A percentile compares a stretch with the other conserved stretches of the same genome.
Conservation (phyloP, 2,113 vertebrate species). For the Mionectes macconnelli region DNA sequence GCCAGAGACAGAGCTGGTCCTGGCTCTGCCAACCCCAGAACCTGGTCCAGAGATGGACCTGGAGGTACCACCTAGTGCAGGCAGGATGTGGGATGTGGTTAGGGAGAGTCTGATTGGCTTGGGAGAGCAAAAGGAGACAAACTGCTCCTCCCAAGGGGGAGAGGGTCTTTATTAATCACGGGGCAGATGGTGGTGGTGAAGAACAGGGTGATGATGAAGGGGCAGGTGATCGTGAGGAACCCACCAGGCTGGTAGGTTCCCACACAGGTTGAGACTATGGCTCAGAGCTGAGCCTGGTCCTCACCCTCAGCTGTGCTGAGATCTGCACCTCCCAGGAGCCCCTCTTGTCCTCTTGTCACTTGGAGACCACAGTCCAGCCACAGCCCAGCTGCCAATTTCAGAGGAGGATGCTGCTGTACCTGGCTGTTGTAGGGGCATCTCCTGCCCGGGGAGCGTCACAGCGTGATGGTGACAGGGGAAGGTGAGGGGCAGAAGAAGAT, state of each 20-base stretch:
- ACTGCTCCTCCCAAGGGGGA: neutral
- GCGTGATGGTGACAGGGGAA: neutral
- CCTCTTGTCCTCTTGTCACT: rapidly evolving
- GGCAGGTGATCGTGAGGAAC: neutral
- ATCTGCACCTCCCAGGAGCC: neutral
- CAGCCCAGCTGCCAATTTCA: rapidly evolving
- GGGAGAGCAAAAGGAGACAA: neutral
- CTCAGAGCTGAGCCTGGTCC: neutral
- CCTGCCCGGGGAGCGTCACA: neutral
- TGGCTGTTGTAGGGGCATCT: neutral
- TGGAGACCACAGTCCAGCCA: neutral
- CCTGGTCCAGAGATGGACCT: neutral
- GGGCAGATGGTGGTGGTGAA: rapidly evolving
- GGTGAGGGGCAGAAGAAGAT: neutral
- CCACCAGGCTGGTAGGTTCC: rapidly evolving
- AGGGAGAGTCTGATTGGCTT: neutral
- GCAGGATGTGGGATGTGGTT: neutral
- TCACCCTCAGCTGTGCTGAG: neutral
- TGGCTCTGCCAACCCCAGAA: neutral
- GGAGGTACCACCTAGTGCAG: rapidly evolving
- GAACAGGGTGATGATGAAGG: neutral
- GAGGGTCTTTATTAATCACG: neutral
- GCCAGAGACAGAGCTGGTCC: neutral
- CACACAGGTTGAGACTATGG: rapidly evolving
- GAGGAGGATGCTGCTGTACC: neutral